A percentile compares a stretch with the other conserved stretches of the same genome.
phyloP scores from a whole-genome alignment of 2,797 vertebrate genomes.

The Coilia nasus region DNA sequence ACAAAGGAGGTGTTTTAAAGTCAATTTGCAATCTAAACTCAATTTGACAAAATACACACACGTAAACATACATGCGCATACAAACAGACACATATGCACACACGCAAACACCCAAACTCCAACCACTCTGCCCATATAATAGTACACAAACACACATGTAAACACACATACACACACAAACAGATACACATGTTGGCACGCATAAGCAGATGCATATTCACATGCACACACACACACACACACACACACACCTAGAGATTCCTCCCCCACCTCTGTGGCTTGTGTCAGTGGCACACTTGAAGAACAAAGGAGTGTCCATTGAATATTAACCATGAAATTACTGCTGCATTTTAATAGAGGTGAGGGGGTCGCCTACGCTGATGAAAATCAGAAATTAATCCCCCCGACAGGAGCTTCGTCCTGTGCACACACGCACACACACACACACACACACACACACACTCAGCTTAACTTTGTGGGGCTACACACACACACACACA shows the following conservation, averaged over 20 bases:
- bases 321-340: constrained; percentile 87
- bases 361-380: constrained; percentile 79
- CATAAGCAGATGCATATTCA: neutral
- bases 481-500: too few relatives aligned
- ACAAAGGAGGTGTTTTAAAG: too few relatives aligned
- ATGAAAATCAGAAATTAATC: constrained; percentile 86
- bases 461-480: neutral
- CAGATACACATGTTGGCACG: constrained; percentile 15
- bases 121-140: too few relatives aligned
- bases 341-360: constrained; percentile 85
- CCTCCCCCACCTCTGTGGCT: neutral
- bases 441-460: neutral
- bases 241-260: constrained; percentile 28
- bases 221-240: neutral
- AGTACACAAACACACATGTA: neutral
- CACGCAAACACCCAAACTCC: too few relatives aligned
- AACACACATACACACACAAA: constrained; percentile 26
- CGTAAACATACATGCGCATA: neutral
- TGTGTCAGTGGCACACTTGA: constrained; percentile 31
- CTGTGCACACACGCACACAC: constrained; percentile 62
- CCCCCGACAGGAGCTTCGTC: constrained; percentile 76
- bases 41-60: too few relatives aligned
- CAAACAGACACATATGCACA: constrained; percentile 23
- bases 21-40: too few relatives aligned
- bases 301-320: constrained; percentile 77